Evolutionary conservation across 2,888 invertebrate species (phyloP), one percentile per base, ranked within the genome.

Genomic region (Andrena chrysosceles): DNA sequence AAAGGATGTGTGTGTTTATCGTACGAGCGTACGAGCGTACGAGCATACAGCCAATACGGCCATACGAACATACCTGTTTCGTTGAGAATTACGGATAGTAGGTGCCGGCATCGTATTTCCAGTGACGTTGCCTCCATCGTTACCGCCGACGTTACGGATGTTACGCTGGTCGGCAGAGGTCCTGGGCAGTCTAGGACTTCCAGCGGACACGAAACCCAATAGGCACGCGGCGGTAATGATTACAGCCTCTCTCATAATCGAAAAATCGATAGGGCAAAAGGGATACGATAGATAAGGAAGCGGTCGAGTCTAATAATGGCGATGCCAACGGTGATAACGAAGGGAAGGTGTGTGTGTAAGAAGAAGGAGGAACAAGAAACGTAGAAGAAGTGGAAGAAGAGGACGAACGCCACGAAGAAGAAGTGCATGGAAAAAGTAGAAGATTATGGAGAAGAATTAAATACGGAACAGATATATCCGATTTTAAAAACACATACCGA

Each of bases 131-230:
- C 83, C 87, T 79, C 81, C 90, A 68, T 85, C 90, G 64, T 88
- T 82, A 76, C 89, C 87, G 29, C 89, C 87, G 29, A 92, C 90
- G 79, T 93, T 92, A 67, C 92, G 91, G 33, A 90, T 91, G 84
- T 91, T 92, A 62, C 93, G 92, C 78, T 93, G 92, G 83, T 93
- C 93, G 35, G 93, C 93, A 82, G 93, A 93, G 82, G 93, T 93
- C 84, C 93, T 90, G 49, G 93, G 93, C 54, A 93, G 84, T 83
- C 93, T 91, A 66, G 93, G 92, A 91, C 93, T 93, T 85, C 91
- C 93, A 67, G 92, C 93, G 62, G 91, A 73, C 75, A 89, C 92
- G 68, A 93, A 87, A 86, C 93, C 91, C 85, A 93, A 84, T 79
- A 92, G 84, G 87, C 92, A 93, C 88, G 91, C 90, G 90, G 91